Conservation (phyloP, 1,140 invertebrate species). For the Lutraria rhynchaena region DNA sequence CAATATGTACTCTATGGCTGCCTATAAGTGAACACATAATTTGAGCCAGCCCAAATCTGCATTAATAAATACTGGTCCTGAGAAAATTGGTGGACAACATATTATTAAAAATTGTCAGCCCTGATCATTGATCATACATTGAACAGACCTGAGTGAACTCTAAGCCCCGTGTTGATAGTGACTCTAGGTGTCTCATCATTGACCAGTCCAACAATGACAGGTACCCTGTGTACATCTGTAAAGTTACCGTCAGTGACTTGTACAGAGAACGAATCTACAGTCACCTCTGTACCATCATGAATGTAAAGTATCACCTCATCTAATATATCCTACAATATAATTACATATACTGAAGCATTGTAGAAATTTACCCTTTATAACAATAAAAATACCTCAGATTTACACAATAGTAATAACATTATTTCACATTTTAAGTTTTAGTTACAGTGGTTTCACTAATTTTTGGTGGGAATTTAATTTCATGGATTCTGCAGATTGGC, state of each 20-base stretch:
- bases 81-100: too few species aligned
- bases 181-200: constrained; percentile 82
- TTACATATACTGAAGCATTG: too few species aligned
- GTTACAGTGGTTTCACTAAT: not conserved
- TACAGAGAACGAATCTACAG: constrained; percentile 77
- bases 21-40: too few species aligned
- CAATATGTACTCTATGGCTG: too few species aligned
- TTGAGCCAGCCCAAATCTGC: too few species aligned
- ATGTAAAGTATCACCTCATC: constrained; percentile 79
- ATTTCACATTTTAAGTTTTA: not conserved
- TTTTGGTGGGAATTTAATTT: too few species aligned
- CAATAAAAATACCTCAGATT: too few species aligned
- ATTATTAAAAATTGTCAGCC: too few species aligned
- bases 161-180: constrained; percentile 80
- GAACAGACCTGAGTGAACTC: constrained; percentile 73
- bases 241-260: constrained; percentile 79
- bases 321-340: constrained; percentile 75
- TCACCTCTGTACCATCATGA: constrained; percentile 80
- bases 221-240: constrained; percentile 74
- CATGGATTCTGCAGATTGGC: too few species aligned
- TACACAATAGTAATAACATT: not conserved
- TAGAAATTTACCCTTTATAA: too few species aligned
- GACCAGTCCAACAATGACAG: constrained; percentile 79
- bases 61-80: too few species aligned
- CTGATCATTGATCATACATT: too few species aligned